Conservation (phyloP, 2,113 vertebrate genomes). For the Dascyllus trimaculatus region DNA sequence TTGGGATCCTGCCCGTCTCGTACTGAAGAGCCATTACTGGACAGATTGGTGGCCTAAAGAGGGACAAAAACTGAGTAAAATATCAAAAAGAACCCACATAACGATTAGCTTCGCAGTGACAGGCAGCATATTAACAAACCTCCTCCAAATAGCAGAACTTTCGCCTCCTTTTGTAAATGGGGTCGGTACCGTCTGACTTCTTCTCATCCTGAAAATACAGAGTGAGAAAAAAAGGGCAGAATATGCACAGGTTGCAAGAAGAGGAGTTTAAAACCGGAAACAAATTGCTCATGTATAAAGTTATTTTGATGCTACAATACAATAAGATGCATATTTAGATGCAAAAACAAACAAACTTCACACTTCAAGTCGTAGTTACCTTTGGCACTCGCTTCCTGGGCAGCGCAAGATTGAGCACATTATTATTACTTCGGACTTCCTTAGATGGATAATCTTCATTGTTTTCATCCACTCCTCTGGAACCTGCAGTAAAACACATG, state of each 20-base stretch:
- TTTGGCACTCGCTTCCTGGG: slow-evolving; percentile 94
- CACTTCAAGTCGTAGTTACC: slow-evolving; percentile 77
- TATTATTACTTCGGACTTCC: slow-evolving; percentile 86
- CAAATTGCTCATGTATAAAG: background rate
- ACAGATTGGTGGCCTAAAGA: slow-evolving; percentile 84
- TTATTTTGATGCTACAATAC: background rate
- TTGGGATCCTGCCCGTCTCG: slow-evolving; percentile 80
- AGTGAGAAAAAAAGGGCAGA: background rate
- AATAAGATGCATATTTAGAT: background rate
- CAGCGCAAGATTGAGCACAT: slow-evolving; percentile 88
- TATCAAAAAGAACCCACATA: background rate
- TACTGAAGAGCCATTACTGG: slow-evolving; percentile 75
- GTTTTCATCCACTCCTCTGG: slow-evolving; percentile 87
- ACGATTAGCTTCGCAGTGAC: background rate
- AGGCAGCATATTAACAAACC: slow-evolving; percentile 82
- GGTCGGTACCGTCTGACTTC: slow-evolving; percentile 87
- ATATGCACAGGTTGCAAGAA: background rate
- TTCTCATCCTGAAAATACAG: slow-evolving; percentile 86
- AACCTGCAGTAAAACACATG: slow-evolving; percentile 72
- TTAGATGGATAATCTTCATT: slow-evolving; percentile 82
- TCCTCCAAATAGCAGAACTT: slow-evolving; percentile 89
- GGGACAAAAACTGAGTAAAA: background rate
- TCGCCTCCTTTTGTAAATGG: slow-evolving; percentile 90
- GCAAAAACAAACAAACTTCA: background rate
- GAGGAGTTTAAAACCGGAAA: background rate